phyloP scores from a whole-genome alignment of 1,140 invertebrate species.

The Platorchestia sp. region DNA sequence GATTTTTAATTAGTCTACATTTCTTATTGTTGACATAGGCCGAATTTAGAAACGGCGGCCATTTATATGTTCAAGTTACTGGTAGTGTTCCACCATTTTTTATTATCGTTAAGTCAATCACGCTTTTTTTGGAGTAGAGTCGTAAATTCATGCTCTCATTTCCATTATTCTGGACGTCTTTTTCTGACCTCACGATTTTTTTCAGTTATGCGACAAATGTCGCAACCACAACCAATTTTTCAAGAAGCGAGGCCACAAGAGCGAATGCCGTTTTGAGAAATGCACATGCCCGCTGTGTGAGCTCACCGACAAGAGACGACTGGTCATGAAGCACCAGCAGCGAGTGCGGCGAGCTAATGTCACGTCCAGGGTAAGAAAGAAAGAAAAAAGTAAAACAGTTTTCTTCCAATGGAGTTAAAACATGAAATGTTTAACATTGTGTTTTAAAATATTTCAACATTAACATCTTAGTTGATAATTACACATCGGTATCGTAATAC shows the following conservation, averaged over 20 bases:
- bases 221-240: constrained; percentile 47
- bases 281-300: constrained; percentile 33
- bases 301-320: not conserved
- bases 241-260: constrained; percentile 56
- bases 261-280: constrained; percentile 35
- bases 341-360: constrained; percentile 24
- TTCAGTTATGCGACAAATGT: constrained; percentile 57
- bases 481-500: too few relatives aligned
- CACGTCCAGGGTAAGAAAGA: not conserved
- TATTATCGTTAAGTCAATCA: not conserved
- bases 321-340: constrained; percentile 45
- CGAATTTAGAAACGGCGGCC: too few relatives aligned
- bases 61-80: too few relatives aligned
- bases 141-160: not conserved
- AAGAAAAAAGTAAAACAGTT: too few relatives aligned
- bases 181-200: not conserved
- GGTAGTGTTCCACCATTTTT: not conserved
- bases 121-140: not conserved
- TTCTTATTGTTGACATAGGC: not conserved
- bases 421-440: too few relatives aligned
- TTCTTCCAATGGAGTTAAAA: too few relatives aligned
- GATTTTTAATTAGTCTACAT: not conserved
- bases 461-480: too few relatives aligned
- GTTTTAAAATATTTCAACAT: too few relatives aligned
- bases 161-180: not conserved